These are phyloP conservation scores for Circaetus cinerascens DNA, from an alignment of 2,113 vertebrate genomes.

Conservation along the genomic window DNA sequence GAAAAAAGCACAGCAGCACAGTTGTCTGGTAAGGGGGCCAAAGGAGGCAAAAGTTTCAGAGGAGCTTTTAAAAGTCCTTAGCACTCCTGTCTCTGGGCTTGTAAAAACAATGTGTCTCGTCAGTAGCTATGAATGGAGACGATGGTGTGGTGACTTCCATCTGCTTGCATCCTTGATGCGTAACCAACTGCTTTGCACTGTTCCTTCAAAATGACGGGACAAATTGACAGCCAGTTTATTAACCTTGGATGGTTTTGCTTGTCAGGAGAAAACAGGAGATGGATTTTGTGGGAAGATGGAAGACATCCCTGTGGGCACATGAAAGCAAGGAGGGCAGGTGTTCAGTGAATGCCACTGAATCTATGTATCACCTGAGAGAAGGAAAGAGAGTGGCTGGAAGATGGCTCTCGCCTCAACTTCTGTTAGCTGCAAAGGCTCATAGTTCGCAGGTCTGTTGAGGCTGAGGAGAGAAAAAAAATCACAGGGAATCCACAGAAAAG, in stretches of 20 bases:
- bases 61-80: neutral
- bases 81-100: neutral
- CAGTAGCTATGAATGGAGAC: neutral
- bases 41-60: neutral
- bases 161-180: neutral
- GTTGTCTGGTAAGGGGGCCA: neutral
- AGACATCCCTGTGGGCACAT: neutral
- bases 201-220: neutral
- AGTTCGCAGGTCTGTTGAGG: neutral
- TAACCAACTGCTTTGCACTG: neutral
- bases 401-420: neutral
- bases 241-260: neutral
- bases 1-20: neutral
- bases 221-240: neutral
- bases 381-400: neutral
- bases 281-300: neutral
- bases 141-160: neutral
- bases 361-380: neutral
- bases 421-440: neutral
- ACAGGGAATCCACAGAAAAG: neutral
- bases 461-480: neutral
- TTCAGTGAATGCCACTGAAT: neutral
- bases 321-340: neutral
- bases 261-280: neutral
- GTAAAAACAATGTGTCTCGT: neutral